A percentile compares a stretch with the other conserved stretches of the same genome.
phyloP scores from a whole-genome alignment of 2,113 vertebrate species.

The Otolemur garnettii region DNA sequence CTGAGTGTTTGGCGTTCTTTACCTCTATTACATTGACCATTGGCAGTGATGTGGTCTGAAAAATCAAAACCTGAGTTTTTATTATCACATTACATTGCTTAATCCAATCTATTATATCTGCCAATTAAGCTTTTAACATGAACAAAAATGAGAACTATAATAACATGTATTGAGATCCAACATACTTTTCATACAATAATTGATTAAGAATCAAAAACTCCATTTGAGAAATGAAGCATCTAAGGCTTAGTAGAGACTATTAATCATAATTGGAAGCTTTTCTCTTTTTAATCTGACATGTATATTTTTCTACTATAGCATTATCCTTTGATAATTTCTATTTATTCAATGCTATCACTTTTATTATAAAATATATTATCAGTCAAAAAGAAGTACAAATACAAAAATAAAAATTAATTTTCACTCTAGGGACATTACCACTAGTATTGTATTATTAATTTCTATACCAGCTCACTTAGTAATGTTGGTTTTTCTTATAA shows the following conservation, averaged over 20 bases:
- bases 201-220: constrained; percentile 22
- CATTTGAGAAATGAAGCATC: background rate
- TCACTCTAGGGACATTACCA: background rate
- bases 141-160: background rate
- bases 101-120: background rate
- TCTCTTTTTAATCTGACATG: background rate
- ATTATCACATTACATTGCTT: background rate
- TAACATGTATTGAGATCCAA: background rate
- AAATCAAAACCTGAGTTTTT: constrained; percentile 39
- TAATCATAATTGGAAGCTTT: background rate
- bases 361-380: background rate
- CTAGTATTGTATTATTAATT: background rate
- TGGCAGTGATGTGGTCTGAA: background rate
- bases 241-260: background rate
- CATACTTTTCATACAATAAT: background rate
- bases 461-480: background rate
- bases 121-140: background rate
- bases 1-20: background rate
- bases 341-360: background rate
- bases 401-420: background rate
- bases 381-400: background rate
- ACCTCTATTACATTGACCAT: background rate
- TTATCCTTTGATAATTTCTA: background rate
- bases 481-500: background rate
- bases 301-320: background rate